phyloP scores from a whole-genome alignment of 2,888 invertebrate species.

The Elysia crispata region DNA sequence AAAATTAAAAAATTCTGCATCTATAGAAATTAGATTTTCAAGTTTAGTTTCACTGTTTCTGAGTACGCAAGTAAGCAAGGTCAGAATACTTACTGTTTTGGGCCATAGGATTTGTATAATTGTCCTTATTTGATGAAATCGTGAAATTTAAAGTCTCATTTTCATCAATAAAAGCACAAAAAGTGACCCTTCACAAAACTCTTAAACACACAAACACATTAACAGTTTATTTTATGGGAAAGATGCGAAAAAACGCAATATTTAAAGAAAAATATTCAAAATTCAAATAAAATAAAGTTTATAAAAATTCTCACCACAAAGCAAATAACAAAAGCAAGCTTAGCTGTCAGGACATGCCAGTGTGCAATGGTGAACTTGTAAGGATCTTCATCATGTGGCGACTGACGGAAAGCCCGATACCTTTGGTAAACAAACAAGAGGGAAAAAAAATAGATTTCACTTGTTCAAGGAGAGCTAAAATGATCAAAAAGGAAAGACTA shows the following conservation, averaged over 20 bases:
- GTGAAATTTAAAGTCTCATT: background rate
- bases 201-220: background rate
- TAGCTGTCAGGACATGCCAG: slow-evolving; percentile 93
- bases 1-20: too few species aligned
- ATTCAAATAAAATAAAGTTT: too few species aligned
- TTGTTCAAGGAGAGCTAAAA: background rate
- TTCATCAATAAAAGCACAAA: background rate
- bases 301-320: slow-evolving; percentile 71
- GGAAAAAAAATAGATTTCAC: background rate
- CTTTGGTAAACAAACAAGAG: slow-evolving; percentile 78
- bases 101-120: too few species aligned
- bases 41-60: too few species aligned
- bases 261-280: too few species aligned
- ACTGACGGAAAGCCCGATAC: slow-evolving; percentile 91
- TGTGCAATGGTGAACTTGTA: slow-evolving; percentile 86
- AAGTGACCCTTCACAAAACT: background rate
- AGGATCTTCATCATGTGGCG: slow-evolving; percentile 58
- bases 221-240: background rate
- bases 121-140: background rate
- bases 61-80: too few species aligned
- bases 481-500: too few species aligned
- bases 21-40: too few species aligned
- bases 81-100: too few species aligned
- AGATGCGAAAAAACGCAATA: too few species aligned
- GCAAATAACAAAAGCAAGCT: slow-evolving; percentile 74